Base-by-base conservation (phyloP, 2,113 vertebrate genomes). In the Acanthochromis polyacanthus region DNA sequence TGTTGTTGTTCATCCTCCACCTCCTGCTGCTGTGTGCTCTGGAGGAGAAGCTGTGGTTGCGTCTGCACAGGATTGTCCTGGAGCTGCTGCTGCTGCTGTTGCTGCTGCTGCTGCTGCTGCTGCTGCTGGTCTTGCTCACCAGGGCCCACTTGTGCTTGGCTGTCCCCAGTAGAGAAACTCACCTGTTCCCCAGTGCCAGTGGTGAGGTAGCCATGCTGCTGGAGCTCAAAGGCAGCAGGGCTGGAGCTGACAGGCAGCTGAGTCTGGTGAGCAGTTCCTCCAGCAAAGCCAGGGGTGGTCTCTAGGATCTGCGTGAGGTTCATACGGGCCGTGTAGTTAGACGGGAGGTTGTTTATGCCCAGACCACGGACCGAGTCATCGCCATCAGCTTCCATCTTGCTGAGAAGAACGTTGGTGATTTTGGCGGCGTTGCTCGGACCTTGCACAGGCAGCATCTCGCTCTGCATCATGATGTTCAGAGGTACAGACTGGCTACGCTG, bases 291-390 rank as follows among this genome's bases (percentile, higher is more conserved):
- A 91, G 93, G 65, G 20, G 96, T 96, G 17, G 97, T 98, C 94
- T 99, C 98, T 83, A 99, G 93, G 87, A 99, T 99, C 92, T 99
- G 98, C 15, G 98, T 99, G 89, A 99, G 97, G 95, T 99, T 99
- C 97, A 99, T 97, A 68, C 98, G 96, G 75, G 98, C 98, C 25
- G 98, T 99, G 89, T 99, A 99, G 93, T 99, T 99, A 57, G 98
- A 97, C 56, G 98, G 96, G 89, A 99, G 91, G 91, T 99, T 99
- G 92, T 99, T 99, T 56, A 99, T 95, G 84, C 98, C 98, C 88
- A 99, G 93, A 75, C 98, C 98, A 69, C 98, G 95, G 50, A 99
- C 95, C 7, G 97, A 94, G 75, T 99, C 98, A 51, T 99, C 97
- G 0, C 94, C 96, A 25, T 99, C 98, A 11, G 97, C 96, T 87